These are phyloP conservation scores for Dusona sp. DNA, from an alignment of 2,888 invertebrate species.

Conservation along the genomic window DNA sequence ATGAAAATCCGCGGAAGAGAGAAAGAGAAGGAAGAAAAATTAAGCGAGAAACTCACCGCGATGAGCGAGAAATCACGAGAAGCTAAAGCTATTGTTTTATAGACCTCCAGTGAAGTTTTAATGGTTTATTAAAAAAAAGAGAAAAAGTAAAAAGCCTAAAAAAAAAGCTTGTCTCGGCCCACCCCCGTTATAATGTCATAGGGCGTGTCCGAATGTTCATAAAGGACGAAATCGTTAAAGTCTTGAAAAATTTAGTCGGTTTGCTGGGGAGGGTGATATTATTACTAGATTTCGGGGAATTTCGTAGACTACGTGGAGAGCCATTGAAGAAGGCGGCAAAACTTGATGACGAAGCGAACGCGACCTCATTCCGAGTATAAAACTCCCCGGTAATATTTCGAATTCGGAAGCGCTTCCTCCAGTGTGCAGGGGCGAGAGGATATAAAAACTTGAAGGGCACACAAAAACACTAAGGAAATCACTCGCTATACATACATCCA, in stretches of 20 bases:
- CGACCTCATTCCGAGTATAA: constrained; percentile 70
- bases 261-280: constrained; percentile 54
- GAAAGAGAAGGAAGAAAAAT: neutral
- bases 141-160: neutral
- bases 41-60: constrained; percentile 39
- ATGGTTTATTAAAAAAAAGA: constrained; percentile 53
- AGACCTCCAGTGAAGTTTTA: constrained; percentile 50
- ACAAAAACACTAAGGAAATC: constrained; percentile 63
- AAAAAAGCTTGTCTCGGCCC: neutral
- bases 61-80: constrained; percentile 65
- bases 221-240: constrained; percentile 57
- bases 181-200: neutral
- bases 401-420: constrained; percentile 73
- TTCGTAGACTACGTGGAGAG: constrained; percentile 5
- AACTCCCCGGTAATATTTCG: constrained; percentile 70
- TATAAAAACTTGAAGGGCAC: constrained; percentile 61
- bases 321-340: constrained; percentile 30
- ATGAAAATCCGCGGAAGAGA: neutral
- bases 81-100: constrained; percentile 61
- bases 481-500: constrained; percentile 18
- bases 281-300: constrained; percentile 70
- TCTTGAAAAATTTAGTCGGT: constrained; percentile 5
- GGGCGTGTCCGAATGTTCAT: constrained; percentile 53
- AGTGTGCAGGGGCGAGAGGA: constrained; percentile 27
- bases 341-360: constrained; percentile 46